Base-by-base conservation (phyloP, 2,888 invertebrate genomes). In the Erebia aethiops region DNA sequence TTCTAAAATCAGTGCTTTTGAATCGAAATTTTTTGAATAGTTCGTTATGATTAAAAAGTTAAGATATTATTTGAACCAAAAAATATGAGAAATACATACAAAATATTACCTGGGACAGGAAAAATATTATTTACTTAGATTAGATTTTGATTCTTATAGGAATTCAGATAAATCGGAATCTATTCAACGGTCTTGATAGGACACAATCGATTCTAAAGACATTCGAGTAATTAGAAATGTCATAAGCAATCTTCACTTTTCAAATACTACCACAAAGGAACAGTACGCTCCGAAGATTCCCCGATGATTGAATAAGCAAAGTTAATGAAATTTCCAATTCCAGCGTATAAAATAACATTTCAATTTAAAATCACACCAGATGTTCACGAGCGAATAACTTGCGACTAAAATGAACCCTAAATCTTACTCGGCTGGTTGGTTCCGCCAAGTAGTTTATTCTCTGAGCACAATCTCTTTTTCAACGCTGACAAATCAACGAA, bases 351-450 rank as follows among this genome's bases (percentile, higher is more conserved):
- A 69, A 67, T 70, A 70, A 71, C 66, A 68, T 61, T 69, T 62
- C 67, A 69, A 69, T 74, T 70, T 73, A 61, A 70, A 74, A 68
- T 69, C 68, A 65, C 66, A 61, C 60, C 72, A 87, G 85, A 90
- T 91, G 91, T 90, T 91, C 87, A 85, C 86, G 86, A 87, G 84
- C 85, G 85, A 89, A 90, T 72, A 91, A 89, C 88, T 91, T 88
- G 88, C 84, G 81, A 83, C 84, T 84, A 86, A 88, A 90, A 89
- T 90, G 91, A 91, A 88, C 89, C 84, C 85, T 91, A 91, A 91
- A 92, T 92, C 91, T 89, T 87, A 82, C 74, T 78, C 80, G 82
- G 82, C 74, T 79, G 85, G 87, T 87, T 86, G 87, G 86, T 86
- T 83, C 81, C 80, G 87, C 89, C 87, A 87, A 87, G 89, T 4